Percentiles rank a stretch among this genome's conserved stretches.
phyloP scores from a whole-genome alignment of 2,113 vertebrate species.

The Labeo catla region DNA sequence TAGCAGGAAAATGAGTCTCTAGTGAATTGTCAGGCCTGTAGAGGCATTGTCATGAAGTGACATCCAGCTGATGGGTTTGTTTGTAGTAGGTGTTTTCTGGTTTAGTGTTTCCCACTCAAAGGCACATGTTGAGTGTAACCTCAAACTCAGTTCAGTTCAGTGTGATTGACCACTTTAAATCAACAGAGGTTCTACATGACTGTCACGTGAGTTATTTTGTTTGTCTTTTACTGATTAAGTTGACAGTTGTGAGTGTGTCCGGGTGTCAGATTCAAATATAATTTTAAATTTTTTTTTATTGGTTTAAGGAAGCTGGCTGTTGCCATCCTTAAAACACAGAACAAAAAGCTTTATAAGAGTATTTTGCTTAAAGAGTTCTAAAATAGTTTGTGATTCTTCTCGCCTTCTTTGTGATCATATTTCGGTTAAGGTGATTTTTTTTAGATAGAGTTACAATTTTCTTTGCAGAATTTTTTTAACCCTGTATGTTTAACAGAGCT shows the following conservation, averaged over 20 bases:
- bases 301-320: not conserved
- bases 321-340: not conserved
- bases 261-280: not conserved
- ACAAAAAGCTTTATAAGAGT: not conserved
- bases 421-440: not conserved
- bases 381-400: not conserved
- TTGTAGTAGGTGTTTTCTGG: conserved; percentile 23
- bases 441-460: not conserved
- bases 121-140: conserved; percentile 26
- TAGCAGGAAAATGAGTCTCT: conserved; percentile 46
- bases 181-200: conserved; percentile 64
- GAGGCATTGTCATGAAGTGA: conserved; percentile 49
- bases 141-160: conserved; percentile 1
- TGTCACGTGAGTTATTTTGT: conserved; percentile 69
- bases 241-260: not conserved
- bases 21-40: conserved; percentile 37
- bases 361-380: not conserved
- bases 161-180: conserved; percentile 20
- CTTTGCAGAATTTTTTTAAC: not conserved
- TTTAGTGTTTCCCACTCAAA: conserved; percentile 31
- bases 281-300: not conserved
- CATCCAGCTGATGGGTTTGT: conserved; percentile 35
- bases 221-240: not conserved
- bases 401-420: not conserved
- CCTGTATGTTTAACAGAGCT: not conserved